Percentiles rank a stretch among this genome's conserved stretches.
These are phyloP conservation scores for Hololepta plana DNA, from an alignment of 2,888 invertebrate genomes.

Conservation along the genomic window DNA sequence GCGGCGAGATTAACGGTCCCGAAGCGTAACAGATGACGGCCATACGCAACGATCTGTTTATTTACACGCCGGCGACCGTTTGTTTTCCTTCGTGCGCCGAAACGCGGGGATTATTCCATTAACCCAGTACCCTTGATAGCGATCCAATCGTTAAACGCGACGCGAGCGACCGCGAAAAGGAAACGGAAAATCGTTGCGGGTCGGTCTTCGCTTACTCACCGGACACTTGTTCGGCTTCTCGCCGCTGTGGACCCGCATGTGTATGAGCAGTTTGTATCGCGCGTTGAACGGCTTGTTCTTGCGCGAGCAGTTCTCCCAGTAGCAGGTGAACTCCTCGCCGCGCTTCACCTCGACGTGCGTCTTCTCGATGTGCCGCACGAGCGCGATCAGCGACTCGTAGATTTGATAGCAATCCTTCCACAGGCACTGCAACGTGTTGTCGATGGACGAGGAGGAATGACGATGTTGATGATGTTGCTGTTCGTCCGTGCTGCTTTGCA, in stretches of 20 bases:
- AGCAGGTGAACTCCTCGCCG: conserved; percentile 81
- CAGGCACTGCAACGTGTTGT: conserved; percentile 45
- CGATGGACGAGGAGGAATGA: no score
- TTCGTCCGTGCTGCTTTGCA: no score
- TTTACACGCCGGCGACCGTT: no score
- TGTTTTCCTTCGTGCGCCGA: no score
- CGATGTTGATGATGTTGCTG: no score
- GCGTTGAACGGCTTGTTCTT: conserved; percentile 89
- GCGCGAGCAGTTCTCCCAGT: conserved; percentile 84
- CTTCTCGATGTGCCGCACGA: conserved; percentile 72
- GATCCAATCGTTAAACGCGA: no score
- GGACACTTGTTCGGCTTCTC: conserved; percentile 97
- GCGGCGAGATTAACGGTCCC: no score
- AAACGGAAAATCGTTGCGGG: background rate
- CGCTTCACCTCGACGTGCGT: conserved; percentile 74
- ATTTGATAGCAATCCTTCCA: conserved; percentile 75
- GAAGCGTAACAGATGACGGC: no score
- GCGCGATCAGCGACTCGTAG: conserved; percentile 58
- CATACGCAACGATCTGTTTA: no score
- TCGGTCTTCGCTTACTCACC: conserved; percentile 52
- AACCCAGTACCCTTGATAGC: no score
- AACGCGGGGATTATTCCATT: no score
- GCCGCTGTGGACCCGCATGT: conserved; percentile 94
- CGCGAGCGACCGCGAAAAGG: conserved; percentile 1
- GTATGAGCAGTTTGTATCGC: conserved; percentile 89